These are phyloP conservation scores for Chrysotoxum bicinctum DNA, from an alignment of 2,888 invertebrate genomes.

Conservation along the genomic window DNA sequence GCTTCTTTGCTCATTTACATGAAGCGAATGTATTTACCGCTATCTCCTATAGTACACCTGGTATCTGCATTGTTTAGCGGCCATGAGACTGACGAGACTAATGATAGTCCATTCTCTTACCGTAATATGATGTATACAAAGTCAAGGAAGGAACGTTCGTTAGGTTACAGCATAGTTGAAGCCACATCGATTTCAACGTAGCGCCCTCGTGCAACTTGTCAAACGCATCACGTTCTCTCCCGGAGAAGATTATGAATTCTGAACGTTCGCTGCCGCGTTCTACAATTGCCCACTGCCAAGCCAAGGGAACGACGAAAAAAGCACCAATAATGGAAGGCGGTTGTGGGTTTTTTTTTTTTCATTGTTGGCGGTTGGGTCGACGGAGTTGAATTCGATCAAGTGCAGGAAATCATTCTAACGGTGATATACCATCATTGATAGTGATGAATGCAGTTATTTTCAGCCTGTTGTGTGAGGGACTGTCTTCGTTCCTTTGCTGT, in stretches of 20 bases:
- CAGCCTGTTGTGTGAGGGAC: conserved; percentile 28
- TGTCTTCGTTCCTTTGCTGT: background rate
- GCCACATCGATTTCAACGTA: conserved; percentile 25
- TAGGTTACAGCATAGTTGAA: conserved; percentile 1
- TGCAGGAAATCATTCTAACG: conserved; percentile 72
- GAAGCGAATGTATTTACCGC: conserved; percentile 59
- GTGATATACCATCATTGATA: conserved; percentile 53
- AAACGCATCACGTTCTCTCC: conserved; percentile 67
- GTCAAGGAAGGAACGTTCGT: conserved; percentile 47
- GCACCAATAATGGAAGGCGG: conserved; percentile 45
- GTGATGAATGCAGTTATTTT: conserved; percentile 58
- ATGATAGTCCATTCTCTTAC: conserved; percentile 37
- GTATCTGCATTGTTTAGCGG: background rate
- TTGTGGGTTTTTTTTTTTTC: conserved; percentile 22
- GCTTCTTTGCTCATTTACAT: conserved; percentile 62
- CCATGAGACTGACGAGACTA: conserved; percentile 38
- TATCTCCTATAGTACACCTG: conserved; percentile 52
- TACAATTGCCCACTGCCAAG: conserved; percentile 46
- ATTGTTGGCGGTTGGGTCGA: conserved; percentile 53
- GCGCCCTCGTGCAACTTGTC: conserved; percentile 61
- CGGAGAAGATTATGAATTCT: conserved; percentile 65
- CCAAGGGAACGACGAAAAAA: conserved; percentile 32
- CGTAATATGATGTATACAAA: background rate
- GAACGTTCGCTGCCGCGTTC: conserved; percentile 52
- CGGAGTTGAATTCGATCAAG: conserved; percentile 71